phyloP scores from a whole-genome alignment of 2,888 invertebrate genomes.

The Amblyteles armatorius region DNA sequence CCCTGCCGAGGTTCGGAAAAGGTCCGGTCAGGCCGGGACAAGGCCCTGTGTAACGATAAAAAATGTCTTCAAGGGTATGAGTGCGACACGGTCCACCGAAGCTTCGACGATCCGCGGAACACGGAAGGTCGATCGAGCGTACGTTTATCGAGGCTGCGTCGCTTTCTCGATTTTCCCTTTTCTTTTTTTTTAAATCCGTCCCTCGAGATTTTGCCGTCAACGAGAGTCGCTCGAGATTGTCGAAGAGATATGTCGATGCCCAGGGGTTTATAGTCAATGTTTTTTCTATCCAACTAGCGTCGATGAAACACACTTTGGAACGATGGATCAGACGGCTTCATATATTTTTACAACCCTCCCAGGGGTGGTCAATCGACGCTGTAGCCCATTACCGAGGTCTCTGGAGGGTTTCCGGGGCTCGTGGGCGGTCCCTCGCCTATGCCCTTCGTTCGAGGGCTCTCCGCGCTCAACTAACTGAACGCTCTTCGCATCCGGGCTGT shows the following conservation, averaged over 20 bases:
- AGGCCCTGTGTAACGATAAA: too few relatives aligned
- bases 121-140: too few relatives aligned
- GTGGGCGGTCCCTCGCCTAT: neutral
- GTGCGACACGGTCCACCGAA: too few relatives aligned
- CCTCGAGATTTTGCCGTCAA: neutral
- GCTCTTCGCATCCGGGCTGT: constrained; percentile 15
- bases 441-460: neutral
- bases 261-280: neutral
- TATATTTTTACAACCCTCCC: constrained; percentile 15
- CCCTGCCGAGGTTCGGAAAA: too few relatives aligned
- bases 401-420: neutral
- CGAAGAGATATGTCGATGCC: neutral
- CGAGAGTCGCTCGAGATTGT: neutral
- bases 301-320: neutral
- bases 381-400: constrained; percentile 7
- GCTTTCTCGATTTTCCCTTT: too few relatives aligned
- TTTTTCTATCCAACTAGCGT: neutral
- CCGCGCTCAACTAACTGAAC: constrained; percentile 29
- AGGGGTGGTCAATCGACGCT: constrained; percentile 16
- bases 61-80: too few relatives aligned
- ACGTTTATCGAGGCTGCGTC: too few relatives aligned
- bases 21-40: too few relatives aligned
- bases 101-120: too few relatives aligned
- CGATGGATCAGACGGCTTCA: neutral
- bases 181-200: too few relatives aligned